Base-by-base conservation (phyloP, 2,797 vertebrate species). In the Dipus sagitta region DNA sequence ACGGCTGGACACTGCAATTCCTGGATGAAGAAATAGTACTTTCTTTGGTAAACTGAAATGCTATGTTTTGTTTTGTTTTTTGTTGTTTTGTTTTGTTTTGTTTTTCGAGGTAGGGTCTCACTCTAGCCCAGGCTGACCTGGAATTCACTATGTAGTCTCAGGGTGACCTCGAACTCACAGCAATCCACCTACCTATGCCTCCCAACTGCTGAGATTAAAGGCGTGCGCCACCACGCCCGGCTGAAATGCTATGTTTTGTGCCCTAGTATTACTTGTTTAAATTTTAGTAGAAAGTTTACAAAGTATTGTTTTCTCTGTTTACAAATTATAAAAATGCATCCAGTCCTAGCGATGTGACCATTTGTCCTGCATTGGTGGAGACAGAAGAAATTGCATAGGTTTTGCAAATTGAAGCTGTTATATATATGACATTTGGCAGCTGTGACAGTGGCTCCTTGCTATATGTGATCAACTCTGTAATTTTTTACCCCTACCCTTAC, bases 271-370 rank as follows among this genome's bases (percentile, higher is more conserved):
- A 18, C 21, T 78, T 89, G 75, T 14, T 81, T 89, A 74, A 90
- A 72, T 38, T 88, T 71, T 72, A 71, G 47, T 92, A 67, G 38
- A 90, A 85, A 71, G 11, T 26, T 86, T 86, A 76, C 13, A 70
- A 93, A 83, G 32, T 85, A 38, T 2, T 94, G 77, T 88, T 81
- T 85, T 85, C 32, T 62, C 21, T 79, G 34, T 47, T 88, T 93
- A 92, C 20, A 85, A 28, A 67, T 86, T 90, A 67, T 52, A 64
- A 92, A 90, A 88, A 42, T 86, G 54, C 23, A 38, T 80, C 52
- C 17, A 82, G 7, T 92, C 58, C 10, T 72, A 83, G 21, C 26
- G 77, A 62, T 80, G 32, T 80, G 24, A 92, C 78, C 84, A 77
- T 78, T 94, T 95, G 72, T n/a, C 71, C 70, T 82, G 11, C 60